A percentile compares a stretch with the other conserved stretches of the same genome.
Conservation (phyloP, 1,140 invertebrate genomes). For the Cylas formicarius region DNA sequence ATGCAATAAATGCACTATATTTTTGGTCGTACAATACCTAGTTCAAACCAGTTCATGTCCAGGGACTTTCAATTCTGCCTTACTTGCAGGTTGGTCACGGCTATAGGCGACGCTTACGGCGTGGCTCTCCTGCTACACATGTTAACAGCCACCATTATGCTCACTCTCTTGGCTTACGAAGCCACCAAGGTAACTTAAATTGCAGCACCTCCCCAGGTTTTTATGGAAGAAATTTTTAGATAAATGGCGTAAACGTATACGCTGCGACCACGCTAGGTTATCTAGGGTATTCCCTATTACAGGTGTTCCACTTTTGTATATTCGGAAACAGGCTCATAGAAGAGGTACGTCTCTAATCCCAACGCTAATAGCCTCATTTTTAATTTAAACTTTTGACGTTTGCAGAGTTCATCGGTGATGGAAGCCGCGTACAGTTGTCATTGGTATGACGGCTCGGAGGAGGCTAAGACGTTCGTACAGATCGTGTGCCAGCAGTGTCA, state of each 20-base stretch:
- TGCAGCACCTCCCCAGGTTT: background rate
- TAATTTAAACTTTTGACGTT: conserved; percentile 2
- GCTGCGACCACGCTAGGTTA: conserved; percentile 70
- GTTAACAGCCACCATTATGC: conserved; percentile 72
- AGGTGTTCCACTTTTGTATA: conserved; percentile 79
- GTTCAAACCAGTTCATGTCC: no score
- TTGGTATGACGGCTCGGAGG: conserved; percentile 82
- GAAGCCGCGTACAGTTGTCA: conserved; percentile 81
- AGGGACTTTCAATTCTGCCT: no score
- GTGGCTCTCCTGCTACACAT: conserved; percentile 72
- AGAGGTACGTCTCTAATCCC: conserved; percentile 52
- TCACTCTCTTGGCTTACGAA: conserved; percentile 75
- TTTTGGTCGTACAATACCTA: no score
- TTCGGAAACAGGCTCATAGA: conserved; percentile 78
- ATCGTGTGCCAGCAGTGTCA: conserved; percentile 87
- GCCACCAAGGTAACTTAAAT: conserved; percentile 62
- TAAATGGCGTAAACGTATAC: conserved; percentile 65
- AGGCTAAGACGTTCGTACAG: conserved; percentile 81
- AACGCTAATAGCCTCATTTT: background rate
- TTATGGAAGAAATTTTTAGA: conserved; percentile 42
- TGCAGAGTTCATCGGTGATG: conserved; percentile 78
- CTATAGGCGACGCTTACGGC: conserved; percentile 73
- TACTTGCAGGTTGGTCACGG: conserved; percentile 68
- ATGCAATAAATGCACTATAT: no score
- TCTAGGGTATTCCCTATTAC: conserved; percentile 66